phyloP scores from a whole-genome alignment of 2,797 vertebrate genomes.

The Alca torda region DNA sequence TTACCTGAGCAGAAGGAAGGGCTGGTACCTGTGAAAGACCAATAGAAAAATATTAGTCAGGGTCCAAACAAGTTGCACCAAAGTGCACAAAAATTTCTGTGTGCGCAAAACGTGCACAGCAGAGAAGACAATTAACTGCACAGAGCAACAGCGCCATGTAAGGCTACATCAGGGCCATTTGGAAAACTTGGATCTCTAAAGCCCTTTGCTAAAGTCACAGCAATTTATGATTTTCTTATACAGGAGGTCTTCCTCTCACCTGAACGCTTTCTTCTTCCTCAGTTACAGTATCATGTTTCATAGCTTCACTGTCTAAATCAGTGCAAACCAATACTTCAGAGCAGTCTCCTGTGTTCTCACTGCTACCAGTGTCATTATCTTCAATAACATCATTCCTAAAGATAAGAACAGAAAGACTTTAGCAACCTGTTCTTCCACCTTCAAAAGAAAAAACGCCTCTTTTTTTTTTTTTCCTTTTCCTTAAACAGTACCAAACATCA shows the following conservation, averaged over 20 bases:
- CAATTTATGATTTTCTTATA: neutral
- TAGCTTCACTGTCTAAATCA: constrained; percentile 72
- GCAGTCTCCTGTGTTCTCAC: constrained; percentile 66
- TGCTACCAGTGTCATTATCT: constrained; percentile 73
- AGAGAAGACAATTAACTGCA: neutral
- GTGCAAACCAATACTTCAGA: constrained; percentile 74
- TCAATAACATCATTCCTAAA: constrained; percentile 75
- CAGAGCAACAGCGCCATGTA: neutral
- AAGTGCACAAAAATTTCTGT: neutral
- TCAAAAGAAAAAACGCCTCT: neutral
- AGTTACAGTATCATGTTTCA: constrained; percentile 70
- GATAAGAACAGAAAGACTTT: constrained; percentile 16
- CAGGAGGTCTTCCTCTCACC: constrained; percentile 63
- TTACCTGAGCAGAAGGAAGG: constrained; percentile 55
- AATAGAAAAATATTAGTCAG: neutral
- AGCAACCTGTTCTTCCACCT: neutral
- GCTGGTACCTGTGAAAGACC: constrained; percentile 26
- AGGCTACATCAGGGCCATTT: neutral
- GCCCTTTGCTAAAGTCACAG: neutral
- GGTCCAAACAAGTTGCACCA: neutral
- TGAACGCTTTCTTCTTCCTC: constrained; percentile 75
- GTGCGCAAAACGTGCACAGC: accelerated
- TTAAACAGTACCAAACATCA: neutral
- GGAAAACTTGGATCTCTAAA: neutral
- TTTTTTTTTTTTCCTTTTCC: too few relatives aligned